Evolutionary conservation across 2,113 vertebrate species (phyloP).

Genomic region (Microtus oregoni): DNA sequence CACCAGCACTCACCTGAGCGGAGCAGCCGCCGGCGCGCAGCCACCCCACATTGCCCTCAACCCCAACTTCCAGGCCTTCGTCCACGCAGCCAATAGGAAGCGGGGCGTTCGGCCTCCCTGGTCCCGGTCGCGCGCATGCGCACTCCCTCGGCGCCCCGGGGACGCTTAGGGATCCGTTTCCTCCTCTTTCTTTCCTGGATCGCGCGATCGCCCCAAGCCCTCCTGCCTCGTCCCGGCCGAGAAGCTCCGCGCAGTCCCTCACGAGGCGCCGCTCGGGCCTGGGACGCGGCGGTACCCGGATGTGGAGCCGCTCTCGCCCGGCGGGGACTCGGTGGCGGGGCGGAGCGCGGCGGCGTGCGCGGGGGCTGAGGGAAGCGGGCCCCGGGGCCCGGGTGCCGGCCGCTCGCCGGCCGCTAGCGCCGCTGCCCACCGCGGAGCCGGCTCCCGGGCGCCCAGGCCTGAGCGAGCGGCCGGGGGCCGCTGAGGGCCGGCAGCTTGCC

Average conservation of each 20-base stretch:
- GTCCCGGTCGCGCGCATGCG: slow-evolving; percentile 19
- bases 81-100: slow-evolving; percentile 31
- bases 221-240: neutral
- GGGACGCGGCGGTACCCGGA: slow-evolving; percentile 73
- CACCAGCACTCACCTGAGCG: neutral
- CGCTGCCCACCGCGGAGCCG: too few relatives aligned
- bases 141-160: neutral
- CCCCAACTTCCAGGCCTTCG: neutral
- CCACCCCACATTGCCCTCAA: neutral
- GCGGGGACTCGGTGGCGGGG: slow-evolving; percentile 70
- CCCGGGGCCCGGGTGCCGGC: too few relatives aligned
- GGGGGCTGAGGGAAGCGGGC: too few relatives aligned
- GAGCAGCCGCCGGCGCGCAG: fast-evolving
- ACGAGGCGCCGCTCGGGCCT: slow-evolving; percentile 17
- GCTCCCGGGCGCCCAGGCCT: too few relatives aligned
- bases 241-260: neutral
- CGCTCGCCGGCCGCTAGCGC: too few relatives aligned
- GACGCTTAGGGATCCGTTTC: slow-evolving; percentile 48
- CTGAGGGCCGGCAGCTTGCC: too few relatives aligned
- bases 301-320: slow-evolving; percentile 74
- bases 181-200: slow-evolving; percentile 16
- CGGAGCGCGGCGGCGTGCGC: slow-evolving; percentile 73
- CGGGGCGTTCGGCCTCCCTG: fast-evolving
- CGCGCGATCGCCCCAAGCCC: neutral
- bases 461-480: too few relatives aligned